Evolutionary conservation across 64 coral and sea anemone species (phyloP).

Genomic region (Acropora yongei): DNA sequence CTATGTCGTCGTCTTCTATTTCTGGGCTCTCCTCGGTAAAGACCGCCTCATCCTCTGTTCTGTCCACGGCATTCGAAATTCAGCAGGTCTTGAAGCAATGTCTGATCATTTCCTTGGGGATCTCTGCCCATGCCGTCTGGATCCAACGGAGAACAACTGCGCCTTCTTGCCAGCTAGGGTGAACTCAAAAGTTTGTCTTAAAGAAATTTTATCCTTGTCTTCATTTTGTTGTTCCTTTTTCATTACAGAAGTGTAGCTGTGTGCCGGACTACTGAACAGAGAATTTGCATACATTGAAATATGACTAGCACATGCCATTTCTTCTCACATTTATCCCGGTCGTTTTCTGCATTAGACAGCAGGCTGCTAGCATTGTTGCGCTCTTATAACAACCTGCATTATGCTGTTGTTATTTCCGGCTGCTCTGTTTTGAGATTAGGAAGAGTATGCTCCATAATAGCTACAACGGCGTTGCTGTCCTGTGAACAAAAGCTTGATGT

Average conservation of each 20-base stretch:
- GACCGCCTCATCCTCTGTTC: constrained; percentile 55
- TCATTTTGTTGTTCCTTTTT: no score
- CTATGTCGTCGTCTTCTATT: constrained; percentile 25
- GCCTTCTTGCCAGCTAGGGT: constrained; percentile 31
- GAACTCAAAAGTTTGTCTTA: background rate
- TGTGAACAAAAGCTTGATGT: background rate
- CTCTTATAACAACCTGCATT: background rate
- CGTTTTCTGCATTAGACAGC: background rate
- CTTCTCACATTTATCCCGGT: constrained; percentile 34
- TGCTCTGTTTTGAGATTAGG: background rate
- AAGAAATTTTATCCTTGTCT: no score
- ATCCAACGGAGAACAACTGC: constrained; percentile 58
- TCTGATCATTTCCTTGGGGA: constrained; percentile 37
- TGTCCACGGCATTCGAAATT: constrained; percentile 55
- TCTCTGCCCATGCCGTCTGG: background rate
- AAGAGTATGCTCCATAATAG: background rate
- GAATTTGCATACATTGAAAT: no score
- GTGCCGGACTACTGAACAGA: no score
- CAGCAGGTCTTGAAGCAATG: constrained; percentile 53
- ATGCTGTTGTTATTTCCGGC: background rate
- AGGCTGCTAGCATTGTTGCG: background rate
- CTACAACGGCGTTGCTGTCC: background rate
- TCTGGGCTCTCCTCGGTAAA: constrained; percentile 23
- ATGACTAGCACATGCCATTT: no score
- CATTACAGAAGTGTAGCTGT: no score